Base-by-base conservation (phyloP, 2,113 vertebrate genomes). In the Microcebus murinus region DNA sequence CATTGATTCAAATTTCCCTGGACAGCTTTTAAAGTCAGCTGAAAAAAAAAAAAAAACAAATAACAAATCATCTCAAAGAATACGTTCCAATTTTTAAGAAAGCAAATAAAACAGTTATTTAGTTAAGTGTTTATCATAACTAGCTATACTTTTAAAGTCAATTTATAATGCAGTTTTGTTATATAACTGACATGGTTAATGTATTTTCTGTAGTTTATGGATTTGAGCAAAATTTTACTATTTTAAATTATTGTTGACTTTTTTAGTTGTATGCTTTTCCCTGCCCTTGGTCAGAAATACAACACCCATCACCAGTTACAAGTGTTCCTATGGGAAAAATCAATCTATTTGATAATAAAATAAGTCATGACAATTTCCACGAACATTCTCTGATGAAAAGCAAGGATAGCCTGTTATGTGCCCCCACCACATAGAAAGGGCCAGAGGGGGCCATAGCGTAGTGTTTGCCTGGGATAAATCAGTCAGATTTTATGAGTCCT, bases 11-110 rank as follows among this genome's bases (percentile, higher is more conserved):
- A 70, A 90, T 95, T 89, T 95, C 70, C 45, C 65, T 61, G 29
- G 45, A 80, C 6, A 95, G 21, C 11, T 68, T 86, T 74, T 93
- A 96, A 95, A 90, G 59, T 29, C n/a, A 96, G 34, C 20, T 93
- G 18, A 8, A 63, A 96, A 90, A 85, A 63, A 57, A 55, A 81
- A 63, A 96, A 90, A 85, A 63, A 57, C 45, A 81, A 91, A 81
- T 57, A 31, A 59, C 10, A 86, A 76, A 88, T 39, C 1, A 31
- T 88, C 55, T 68, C 14, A 84, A 82, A 92, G 18, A 96, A 92
- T 88, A 48, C 23, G 45, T 91, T 70, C 48, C 88, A 95, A 95
- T 93, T 81, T 94, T 59, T 84, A 90, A 94, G 95, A 74, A 94
- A 74, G 12, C n/a, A 92, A 86, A 79, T 82, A 73, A 94, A 96